These are phyloP conservation scores for Marcusenius ussheri DNA, from an alignment of 2,113 vertebrate species.

Conservation along the genomic window DNA sequence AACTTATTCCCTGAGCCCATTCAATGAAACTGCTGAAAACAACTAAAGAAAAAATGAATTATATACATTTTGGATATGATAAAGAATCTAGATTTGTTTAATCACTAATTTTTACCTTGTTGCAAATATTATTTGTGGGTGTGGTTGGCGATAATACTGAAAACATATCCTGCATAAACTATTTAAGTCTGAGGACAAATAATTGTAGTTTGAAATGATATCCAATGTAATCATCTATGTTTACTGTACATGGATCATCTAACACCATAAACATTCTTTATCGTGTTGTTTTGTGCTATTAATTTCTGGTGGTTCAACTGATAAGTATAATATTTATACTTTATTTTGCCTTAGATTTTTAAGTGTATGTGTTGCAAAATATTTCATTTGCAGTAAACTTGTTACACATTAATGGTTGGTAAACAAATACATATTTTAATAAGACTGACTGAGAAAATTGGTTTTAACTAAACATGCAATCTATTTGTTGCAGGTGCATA, in stretches of 20 bases:
- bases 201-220: neutral
- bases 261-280: neutral
- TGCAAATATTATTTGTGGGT: neutral
- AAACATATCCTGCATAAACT: neutral
- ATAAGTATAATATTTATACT: neutral
- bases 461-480: conserved; percentile 16
- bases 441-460: neutral
- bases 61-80: neutral
- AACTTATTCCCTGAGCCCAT: neutral
- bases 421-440: neutral
- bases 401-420: neutral
- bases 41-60: neutral
- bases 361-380: neutral
- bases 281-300: neutral
- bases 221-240: neutral
- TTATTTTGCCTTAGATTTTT: neutral
- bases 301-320: neutral
- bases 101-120: neutral
- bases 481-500: conserved; percentile 55
- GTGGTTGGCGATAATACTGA: neutral
- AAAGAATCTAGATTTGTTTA: neutral
- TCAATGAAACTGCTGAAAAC: neutral
- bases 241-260: neutral
- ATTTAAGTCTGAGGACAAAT: neutral
- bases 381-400: neutral